phyloP scores from a whole-genome alignment of 2,113 vertebrate genomes.

The Cinclus mexicanus region DNA sequence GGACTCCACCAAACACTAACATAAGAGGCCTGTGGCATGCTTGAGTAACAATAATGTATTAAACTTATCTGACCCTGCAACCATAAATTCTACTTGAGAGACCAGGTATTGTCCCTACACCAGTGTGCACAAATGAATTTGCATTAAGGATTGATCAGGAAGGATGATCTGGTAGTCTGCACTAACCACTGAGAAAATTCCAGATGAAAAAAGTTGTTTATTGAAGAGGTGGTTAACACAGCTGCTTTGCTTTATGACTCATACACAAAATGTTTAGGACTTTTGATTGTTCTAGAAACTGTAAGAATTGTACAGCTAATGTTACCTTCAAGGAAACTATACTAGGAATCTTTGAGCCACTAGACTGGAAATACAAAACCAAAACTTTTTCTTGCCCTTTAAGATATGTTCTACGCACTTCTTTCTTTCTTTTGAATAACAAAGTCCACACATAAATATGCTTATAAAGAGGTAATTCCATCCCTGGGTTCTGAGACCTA shows the following conservation, averaged over 20 bases:
- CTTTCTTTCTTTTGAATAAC: background rate
- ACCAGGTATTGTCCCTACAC: background rate
- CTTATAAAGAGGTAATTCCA: constrained; percentile 22
- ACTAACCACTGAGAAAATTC: background rate
- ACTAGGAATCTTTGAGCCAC: background rate
- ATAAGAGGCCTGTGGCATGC: background rate
- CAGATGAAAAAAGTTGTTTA: background rate
- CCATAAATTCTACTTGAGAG: background rate
- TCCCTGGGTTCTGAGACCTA: background rate
- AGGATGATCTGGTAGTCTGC: background rate
- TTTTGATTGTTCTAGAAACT: background rate
- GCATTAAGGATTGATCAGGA: background rate
- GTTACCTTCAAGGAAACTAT: background rate
- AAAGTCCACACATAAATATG: background rate
- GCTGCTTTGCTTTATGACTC: background rate
- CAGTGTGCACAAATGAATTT: background rate
- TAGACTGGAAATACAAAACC: background rate
- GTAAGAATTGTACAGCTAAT: background rate
- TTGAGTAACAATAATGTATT: background rate
- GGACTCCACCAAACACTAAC: background rate
- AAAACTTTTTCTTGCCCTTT: background rate
- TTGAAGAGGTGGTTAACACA: background rate
- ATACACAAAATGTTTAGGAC: background rate
- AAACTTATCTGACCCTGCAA: background rate
- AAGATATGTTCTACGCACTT: background rate